Base-by-base conservation (phyloP, 35 echinoderm and acorn worm genomes). In the Heliocidaris tuberculata region DNA sequence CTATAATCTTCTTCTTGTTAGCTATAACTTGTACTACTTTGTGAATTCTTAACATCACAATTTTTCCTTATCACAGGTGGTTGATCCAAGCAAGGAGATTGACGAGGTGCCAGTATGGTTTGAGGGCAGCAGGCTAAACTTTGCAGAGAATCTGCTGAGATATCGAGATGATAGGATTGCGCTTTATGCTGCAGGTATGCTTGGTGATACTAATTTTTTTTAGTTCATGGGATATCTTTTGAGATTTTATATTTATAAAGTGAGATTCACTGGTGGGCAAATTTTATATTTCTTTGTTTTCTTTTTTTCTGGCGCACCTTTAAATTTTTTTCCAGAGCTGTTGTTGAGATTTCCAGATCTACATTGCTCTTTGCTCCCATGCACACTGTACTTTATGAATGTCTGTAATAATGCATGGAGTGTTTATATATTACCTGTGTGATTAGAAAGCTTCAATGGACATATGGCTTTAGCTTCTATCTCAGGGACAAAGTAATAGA, bases 41-140 rank as follows among this genome's bases (percentile, higher is more conserved):
- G 50, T 52, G 50, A 52, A 12, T 52, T 52, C 50, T 52, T 52
- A 12, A 52, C 6, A 12, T 52, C 50, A 52, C 50, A 52, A 52
- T 52, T 52, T n/a, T 19, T 48, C 15, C 31, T 30, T 48, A 4
- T 48, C 32, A 89, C 70, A 99, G 98, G 98, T 99, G n/a, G 94
- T 99, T 10, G 98, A 99, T 85, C 95, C 85, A 35, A 95, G 48
- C 16, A 96, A 97, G 54, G 93, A 31, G 9, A 97, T 99, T n/a
- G 94, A 92, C 21, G 96, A 96, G 6, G 95, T 99, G 13, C 98
- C 98, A 90, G 97, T 95, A 48, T 99, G 98, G 98, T 99, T 99
- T 95, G 90, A 95, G 59, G 98, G 98, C 16, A 95, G 96, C 71
- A 60, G 90, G 90, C 96, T 99, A 1, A 99, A 97, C 94, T 99